Conservation (phyloP, 2,113 vertebrate genomes). For the Sus scrofa region DNA sequence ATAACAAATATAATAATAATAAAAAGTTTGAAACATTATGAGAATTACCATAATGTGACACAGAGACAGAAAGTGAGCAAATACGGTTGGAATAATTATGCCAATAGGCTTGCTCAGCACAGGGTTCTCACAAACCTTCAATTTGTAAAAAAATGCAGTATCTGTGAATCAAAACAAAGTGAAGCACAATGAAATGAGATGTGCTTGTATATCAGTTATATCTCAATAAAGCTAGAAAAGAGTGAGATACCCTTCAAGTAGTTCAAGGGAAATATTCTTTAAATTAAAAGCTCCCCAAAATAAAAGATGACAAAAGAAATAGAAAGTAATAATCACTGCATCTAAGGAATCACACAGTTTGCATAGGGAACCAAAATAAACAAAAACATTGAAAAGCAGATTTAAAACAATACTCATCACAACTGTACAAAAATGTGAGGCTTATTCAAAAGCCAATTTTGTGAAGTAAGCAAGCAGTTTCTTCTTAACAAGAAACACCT, state of each 20-base stretch:
- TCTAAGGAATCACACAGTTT: background rate
- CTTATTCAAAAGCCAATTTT: background rate
- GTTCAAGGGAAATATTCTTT: slow-evolving; percentile 15
- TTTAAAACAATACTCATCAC: slow-evolving; percentile 40
- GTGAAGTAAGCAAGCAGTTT: background rate
- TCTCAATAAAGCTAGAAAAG: background rate
- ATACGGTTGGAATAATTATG: background rate
- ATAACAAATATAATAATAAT: too few species aligned
- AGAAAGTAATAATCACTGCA: slow-evolving; percentile 26
- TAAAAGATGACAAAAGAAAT: slow-evolving; percentile 16
- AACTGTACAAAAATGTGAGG: background rate
- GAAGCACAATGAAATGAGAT: background rate
- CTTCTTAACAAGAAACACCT: slow-evolving; percentile 21
- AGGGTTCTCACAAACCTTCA: background rate
- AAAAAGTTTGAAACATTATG: too few species aligned
- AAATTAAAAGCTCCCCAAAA: background rate
- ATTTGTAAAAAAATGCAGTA: background rate
- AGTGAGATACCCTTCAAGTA: background rate
- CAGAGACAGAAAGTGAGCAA: background rate
- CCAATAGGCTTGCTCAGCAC: background rate
- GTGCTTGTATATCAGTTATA: background rate
- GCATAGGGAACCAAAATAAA: background rate
- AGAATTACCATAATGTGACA: background rate
- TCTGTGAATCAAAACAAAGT: background rate
- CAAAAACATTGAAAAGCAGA: background rate